Evolutionary conservation across 2,113 vertebrate species (phyloP).

Genomic region (Chascanopsetta lugubris): DNA sequence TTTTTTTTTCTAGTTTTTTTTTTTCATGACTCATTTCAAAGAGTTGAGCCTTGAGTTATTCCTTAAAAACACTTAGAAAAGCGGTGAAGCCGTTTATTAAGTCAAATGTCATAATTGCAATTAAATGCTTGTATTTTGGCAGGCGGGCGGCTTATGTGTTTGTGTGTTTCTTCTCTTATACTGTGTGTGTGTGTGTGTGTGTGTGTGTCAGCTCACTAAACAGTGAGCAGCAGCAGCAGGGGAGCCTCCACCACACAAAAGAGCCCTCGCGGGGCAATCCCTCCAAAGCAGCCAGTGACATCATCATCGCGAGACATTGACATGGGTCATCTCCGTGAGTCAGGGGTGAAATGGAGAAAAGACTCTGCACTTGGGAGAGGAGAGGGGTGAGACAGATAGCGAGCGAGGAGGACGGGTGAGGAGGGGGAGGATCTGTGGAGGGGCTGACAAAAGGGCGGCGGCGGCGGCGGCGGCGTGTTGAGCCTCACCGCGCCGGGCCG

Average conservation of each 20-base stretch:
- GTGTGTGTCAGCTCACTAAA: conserved; percentile 35
- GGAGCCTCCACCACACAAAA: conserved; percentile 64
- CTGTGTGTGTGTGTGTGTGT: conserved; percentile 14
- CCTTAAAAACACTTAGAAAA: conserved; percentile 37
- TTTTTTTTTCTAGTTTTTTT: conserved; percentile 28
- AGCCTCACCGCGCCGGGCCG: conserved; percentile 13
- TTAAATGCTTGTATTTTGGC: conserved; percentile 46
- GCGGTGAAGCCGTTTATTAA: conserved; percentile 32
- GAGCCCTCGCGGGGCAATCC: conserved; percentile 64
- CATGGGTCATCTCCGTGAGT: conserved; percentile 71
- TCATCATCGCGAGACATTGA: conserved; percentile 78
- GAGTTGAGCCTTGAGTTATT: conserved; percentile 46
- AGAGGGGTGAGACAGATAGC: conserved; percentile 16
- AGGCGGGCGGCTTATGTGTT: conserved; percentile 12
- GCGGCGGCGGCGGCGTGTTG: conserved; percentile 45
- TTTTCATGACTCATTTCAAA: conserved; percentile 49
- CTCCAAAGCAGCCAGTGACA: conserved; percentile 71
- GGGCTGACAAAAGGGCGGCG: conserved; percentile 58
- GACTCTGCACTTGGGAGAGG: conserved; percentile 53
- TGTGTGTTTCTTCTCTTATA: conserved; percentile 12
- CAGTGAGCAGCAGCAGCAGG: conserved; percentile 58
- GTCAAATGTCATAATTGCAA: conserved; percentile 56
- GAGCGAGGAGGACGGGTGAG: conserved; percentile 37
- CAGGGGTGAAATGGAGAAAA: conserved; percentile 70
- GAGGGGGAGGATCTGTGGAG: conserved; percentile 39